These are phyloP conservation scores for Bos taurus DNA, from an alignment of 2,113 vertebrate genomes.

Conservation along the genomic window DNA sequence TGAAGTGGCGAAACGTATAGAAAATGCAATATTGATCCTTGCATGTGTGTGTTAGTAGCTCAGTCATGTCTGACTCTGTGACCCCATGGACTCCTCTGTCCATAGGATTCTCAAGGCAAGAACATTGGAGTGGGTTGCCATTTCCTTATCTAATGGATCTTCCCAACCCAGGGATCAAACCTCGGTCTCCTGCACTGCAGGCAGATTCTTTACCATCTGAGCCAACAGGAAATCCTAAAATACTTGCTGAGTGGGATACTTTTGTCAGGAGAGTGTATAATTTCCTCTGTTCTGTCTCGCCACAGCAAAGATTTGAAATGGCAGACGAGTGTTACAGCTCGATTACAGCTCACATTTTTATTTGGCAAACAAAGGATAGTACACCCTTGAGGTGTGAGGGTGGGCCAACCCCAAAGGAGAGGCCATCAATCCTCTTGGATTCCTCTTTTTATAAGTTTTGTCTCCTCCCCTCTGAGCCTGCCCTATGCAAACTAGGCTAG, in stretches of 20 bases:
- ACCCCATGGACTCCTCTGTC: background rate
- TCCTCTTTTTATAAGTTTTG: background rate
- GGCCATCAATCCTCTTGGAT: background rate
- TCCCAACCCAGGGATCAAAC: background rate
- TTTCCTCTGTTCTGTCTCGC: background rate
- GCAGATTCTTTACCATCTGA: background rate
- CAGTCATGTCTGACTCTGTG: background rate
- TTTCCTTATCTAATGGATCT: background rate
- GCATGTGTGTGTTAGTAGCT: background rate
- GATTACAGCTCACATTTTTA: background rate
- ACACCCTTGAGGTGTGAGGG: background rate
- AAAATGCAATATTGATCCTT: background rate
- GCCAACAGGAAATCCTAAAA: background rate
- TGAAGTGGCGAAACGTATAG: accelerated
- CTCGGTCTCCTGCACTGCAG: background rate
- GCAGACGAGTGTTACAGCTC: background rate
- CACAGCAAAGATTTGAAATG: background rate
- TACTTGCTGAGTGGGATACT: background rate
- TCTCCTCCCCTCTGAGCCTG: background rate
- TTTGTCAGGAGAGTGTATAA: background rate
- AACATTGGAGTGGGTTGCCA: background rate
- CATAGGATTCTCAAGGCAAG: background rate
- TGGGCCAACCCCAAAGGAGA: background rate
- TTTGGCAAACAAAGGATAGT: background rate
- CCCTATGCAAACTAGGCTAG: background rate